Base-by-base conservation (phyloP, 2,888 invertebrate genomes). In the Monopis laevigella region DNA sequence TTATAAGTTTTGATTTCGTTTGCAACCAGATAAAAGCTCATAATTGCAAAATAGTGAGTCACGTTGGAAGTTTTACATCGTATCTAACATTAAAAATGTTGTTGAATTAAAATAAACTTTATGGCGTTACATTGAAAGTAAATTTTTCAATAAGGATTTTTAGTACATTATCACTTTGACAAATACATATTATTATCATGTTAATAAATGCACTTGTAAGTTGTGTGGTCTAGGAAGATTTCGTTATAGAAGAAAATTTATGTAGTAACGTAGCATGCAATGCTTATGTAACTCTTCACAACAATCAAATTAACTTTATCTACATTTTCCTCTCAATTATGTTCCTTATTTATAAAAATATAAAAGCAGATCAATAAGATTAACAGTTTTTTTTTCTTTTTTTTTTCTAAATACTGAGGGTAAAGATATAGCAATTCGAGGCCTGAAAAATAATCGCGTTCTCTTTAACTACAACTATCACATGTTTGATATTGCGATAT, bases 41-140 rank as follows among this genome's bases (percentile, higher is more conserved):
- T 32, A 32, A 32, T 32, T 32, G 32, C 32, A 17, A 32, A 32
- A 32, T 14, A 14, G 32, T 17, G 10, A 17, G 32, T 32, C 32
- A 32, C 32, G 32, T 17, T 13, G 14, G 14, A 17, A 13, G 32
- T 32, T 13, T 14, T 17, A 32, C 32, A 11, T 32, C 32, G 6
- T 32, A 32, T 32, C 14, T 10, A 32, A 32, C 17, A 16, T 6
- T 2, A 32, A 32, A 32, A n/a, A 4, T 32, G 11, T 32, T 32
- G 2, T n/a, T 17, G 3, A 8, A 16, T 6, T 2, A 17, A 32
- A 16, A 14, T 17, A n/a, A n/a, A 10, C 10, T 13, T 32, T 32
- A 16, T 6, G 3, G 3, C 2, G 7, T 17, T 14, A 14, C 2
- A 8, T 17, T 32, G 14, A 32, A 32, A 17, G 32, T 11, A 7